phyloP scores from a whole-genome alignment of 2,888 invertebrate species.

The Cheilosia scutellata region DNA sequence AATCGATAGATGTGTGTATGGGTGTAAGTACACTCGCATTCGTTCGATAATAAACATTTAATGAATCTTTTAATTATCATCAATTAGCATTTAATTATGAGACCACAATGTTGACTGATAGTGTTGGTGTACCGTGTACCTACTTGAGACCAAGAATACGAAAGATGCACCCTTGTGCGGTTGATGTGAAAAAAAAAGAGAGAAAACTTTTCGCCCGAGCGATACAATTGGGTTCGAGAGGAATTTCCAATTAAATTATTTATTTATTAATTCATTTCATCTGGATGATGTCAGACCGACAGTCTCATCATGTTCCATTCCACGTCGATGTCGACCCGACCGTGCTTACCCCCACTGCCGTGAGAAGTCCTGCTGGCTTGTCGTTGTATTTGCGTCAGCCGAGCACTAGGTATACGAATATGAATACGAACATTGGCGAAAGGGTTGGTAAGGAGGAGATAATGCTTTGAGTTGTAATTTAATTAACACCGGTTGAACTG shows the following conservation, averaged over 20 bases:
- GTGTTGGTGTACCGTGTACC: not conserved
- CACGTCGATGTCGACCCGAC: too few relatives aligned
- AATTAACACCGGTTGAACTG: constrained; percentile 44
- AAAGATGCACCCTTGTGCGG: constrained; percentile 25
- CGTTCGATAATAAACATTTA: constrained; percentile 64
- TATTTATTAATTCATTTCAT: constrained; percentile 18
- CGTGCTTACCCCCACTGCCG: not conserved
- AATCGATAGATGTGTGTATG: constrained; percentile 45
- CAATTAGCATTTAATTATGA: constrained; percentile 72
- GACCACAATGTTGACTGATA: constrained; percentile 51
- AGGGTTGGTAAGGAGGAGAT: constrained; percentile 13
- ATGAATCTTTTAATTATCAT: constrained; percentile 72
- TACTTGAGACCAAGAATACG: constrained; percentile 10
- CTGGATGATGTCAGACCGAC: not conserved
- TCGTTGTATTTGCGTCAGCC: not conserved
- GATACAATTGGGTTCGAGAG: not conserved
- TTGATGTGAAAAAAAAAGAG: not conserved
- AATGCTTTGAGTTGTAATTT: constrained; percentile 37
- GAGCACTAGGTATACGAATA: not conserved
- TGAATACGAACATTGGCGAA: not conserved
- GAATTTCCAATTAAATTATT: constrained; percentile 36
- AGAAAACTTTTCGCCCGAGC: not conserved
- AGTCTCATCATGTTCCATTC: not conserved
- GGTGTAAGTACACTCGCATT: not conserved
- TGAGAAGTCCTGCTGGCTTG: not conserved